These are phyloP conservation scores for Mormyrus hasselquistii DNA, from an alignment of 2,797 vertebrate species.

Conservation along the genomic window DNA sequence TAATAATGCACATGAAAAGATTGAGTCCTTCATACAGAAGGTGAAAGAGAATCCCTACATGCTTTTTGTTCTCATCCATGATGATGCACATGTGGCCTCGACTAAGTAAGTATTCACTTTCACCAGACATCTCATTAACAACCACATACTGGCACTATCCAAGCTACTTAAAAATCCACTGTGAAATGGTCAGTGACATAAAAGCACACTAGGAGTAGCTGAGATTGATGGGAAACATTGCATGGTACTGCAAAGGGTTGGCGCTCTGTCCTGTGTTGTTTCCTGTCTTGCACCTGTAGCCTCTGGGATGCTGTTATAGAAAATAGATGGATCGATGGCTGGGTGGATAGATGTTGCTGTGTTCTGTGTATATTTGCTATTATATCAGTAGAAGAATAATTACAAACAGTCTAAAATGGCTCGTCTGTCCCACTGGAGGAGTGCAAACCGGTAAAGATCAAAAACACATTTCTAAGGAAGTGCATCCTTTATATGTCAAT, in stretches of 20 bases:
- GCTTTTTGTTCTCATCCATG: constrained; percentile 91
- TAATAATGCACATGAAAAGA: constrained; percentile 80
- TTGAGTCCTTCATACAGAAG: constrained; percentile 89
- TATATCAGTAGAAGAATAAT: neutral
- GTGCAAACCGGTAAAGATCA: neutral
- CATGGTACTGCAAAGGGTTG: neutral
- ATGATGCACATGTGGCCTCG: constrained; percentile 89
- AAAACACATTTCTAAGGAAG: neutral
- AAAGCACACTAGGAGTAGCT: neutral
- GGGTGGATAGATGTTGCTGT: neutral
- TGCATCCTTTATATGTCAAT: neutral
- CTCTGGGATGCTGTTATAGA: neutral
- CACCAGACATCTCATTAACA: neutral
- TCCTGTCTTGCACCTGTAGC: neutral
- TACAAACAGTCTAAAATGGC: neutral
- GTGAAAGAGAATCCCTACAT: constrained; percentile 96
- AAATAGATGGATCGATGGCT: neutral
- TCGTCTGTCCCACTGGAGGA: neutral
- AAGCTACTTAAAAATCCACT: neutral
- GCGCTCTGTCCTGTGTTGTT: neutral
- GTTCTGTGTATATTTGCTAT: neutral
- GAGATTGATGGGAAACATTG: neutral
- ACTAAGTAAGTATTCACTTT: constrained; percentile 67
- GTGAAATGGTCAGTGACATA: neutral
- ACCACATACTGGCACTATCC: neutral